Base-by-base conservation (phyloP, 2,113 vertebrate species). In the Chascanopsetta lugubris region DNA sequence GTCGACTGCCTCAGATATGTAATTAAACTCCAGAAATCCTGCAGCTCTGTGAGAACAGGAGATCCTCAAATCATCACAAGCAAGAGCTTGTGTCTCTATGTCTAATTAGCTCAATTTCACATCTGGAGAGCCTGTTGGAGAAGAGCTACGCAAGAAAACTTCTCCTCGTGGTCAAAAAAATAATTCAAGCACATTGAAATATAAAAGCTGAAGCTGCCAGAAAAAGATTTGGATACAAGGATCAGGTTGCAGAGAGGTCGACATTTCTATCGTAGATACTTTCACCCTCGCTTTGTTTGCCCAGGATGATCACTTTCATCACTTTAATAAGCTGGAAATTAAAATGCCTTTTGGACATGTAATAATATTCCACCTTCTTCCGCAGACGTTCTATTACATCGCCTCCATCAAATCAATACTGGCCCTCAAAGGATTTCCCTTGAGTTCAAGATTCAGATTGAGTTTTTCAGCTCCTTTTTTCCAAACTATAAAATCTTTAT, bases 361-460 rank as follows among this genome's bases (percentile, higher is more conserved):
- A 61, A 74, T 71, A 40, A 65, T 62, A 69, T 49, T 59, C 18
- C 38, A 30, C 22, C 34, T 49, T 60, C 45, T 74, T 74, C 59
- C 30, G 38, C 68, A 72, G 57, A 61, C 67, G 65, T 53, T 67
- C 53, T 58, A 67, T 79, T 66, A 55, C 61, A 75, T 77, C 65
- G 58, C 27, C 46, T 71, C 30, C 15, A 60, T 71, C 55, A 79
- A 82, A 87, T 83, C 77, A 72, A 78, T 67, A 65, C 7, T 2
- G 0, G n/a, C n/a, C 56, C 72, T 72, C 45, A 50, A 2, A 34
- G 67, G 67, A 69, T 68, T 59, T 74, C 60, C 53, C 55, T 61
- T 43, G 55, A 60, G 77, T 34, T 3, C 20, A 2, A 54, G 49
- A 76, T 71, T 49, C 29, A 68, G 40, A 66, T 70, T 68, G 9